These are phyloP conservation scores for Hemithea aestivaria DNA, from an alignment of 2,888 invertebrate species.

Conservation along the genomic window DNA sequence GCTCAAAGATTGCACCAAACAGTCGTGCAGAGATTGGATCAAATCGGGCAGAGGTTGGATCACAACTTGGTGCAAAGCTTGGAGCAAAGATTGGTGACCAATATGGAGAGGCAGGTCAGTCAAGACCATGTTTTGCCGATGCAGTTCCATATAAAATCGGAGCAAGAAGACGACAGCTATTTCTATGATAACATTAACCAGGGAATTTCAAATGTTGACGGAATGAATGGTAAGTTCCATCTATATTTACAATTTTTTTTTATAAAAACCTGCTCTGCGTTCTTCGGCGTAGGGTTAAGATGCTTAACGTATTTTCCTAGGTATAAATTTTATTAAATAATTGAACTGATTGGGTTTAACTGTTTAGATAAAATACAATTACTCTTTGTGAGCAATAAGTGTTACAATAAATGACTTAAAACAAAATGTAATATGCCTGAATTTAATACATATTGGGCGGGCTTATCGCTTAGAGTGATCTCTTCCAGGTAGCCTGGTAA, in stretches of 20 bases:
- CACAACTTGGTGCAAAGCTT: slow-evolving; percentile 28
- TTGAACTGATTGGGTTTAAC: no score
- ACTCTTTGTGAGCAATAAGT: no score
- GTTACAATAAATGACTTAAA: no score
- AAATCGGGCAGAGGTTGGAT: slow-evolving; percentile 17
- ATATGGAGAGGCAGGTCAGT: slow-evolving; percentile 37
- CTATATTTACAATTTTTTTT: background rate
- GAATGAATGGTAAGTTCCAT: slow-evolving; percentile 52
- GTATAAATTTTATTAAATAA: no score
- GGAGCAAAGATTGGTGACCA: slow-evolving; percentile 29
- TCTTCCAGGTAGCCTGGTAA: no score
- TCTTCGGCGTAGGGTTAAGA: no score
- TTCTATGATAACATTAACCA: slow-evolving; percentile 62
- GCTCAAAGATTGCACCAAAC: slow-evolving; percentile 19
- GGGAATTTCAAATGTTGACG: slow-evolving; percentile 37
- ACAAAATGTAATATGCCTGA: no score
- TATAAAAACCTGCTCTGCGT: no score
- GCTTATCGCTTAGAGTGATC: no score
- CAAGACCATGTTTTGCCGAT: slow-evolving; percentile 46
- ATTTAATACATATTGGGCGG: no score
- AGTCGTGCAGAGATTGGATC: slow-evolving; percentile 37
- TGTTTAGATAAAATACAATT: no score
- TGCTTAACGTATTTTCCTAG: no score
- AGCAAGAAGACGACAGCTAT: slow-evolving; percentile 66
- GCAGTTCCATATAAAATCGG: slow-evolving; percentile 66